These are phyloP conservation scores for Brachypodius melanocephalos DNA, from an alignment of 2,113 vertebrate species.

Conservation along the genomic window DNA sequence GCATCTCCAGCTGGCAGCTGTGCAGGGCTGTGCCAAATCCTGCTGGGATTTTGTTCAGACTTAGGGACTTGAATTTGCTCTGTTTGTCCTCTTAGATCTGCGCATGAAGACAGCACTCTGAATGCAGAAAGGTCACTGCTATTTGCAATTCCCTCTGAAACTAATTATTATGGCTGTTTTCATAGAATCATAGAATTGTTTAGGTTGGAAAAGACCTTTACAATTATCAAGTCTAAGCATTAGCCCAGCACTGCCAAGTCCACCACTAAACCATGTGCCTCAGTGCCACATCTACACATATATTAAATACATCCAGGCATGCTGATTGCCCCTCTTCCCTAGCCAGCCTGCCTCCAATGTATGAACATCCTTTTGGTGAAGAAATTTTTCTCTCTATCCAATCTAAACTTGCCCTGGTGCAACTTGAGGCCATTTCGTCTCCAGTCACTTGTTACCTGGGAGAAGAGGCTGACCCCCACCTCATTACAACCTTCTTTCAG, in stretches of 20 bases:
- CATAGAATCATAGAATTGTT: neutral
- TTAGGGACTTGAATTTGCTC: neutral
- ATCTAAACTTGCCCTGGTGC: neutral
- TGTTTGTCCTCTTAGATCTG: neutral
- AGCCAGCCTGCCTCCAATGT: neutral
- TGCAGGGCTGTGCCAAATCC: neutral
- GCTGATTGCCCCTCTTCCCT: neutral
- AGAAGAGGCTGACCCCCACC: neutral
- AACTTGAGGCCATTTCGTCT: neutral
- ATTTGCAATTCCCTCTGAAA: slow-evolving; percentile 24
- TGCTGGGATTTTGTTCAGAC: neutral
- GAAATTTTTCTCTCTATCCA: neutral
- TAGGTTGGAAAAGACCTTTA: neutral
- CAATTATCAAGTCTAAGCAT: neutral
- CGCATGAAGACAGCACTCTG: neutral
- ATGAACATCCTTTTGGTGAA: neutral
- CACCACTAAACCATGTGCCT: neutral
- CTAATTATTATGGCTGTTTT: slow-evolving; percentile 16
- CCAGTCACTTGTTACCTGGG: neutral
- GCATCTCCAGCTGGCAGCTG: neutral
- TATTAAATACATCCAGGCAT: neutral
- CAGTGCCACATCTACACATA: neutral
- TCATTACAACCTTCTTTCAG: neutral
- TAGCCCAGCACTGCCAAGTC: neutral
- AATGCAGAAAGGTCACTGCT: neutral